Base-by-base conservation (phyloP, 64 coral and sea anemone species). In the Montipora sp. region DNA sequence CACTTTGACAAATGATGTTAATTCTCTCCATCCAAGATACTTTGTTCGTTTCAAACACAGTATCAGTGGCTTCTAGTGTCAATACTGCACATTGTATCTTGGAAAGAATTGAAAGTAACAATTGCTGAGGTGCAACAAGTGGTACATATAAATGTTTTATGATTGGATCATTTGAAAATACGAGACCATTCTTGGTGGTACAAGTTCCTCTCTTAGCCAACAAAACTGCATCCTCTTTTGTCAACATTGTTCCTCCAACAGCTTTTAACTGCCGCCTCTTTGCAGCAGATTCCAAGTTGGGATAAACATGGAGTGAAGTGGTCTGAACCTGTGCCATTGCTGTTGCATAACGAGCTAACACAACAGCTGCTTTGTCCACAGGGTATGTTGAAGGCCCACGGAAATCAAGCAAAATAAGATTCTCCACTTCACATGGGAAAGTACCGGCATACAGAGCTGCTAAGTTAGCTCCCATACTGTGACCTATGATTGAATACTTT, bases 381-480 rank as follows among this genome's bases (percentile, higher is more conserved):
- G 0, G 5, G 12, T 7, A 21, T 2, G 77, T 75, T 24, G 11
- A 1, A 1, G 75, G 75, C 8, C 75, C 91, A 77, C 59, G 19
- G 57, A 70, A 93, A 9, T 98, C 96, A 13, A 98, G 36, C 9
- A 93, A 68, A 71, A 98, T 90, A 2, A 93, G 21, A 45, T 89
- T 87, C 13, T 92, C 87, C 48, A 98, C 84, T 44, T 95, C 96
- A 66, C 69, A 0, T 10, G 96, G 96, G 58, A 98, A 98, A 47
- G 66, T 90, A 0, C 96, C 96, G 12, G 93, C 93, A 48, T 95
- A 98, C 18, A 93, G 59, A 3, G 89, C 47, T 50, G 80, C 90
- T 47, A 90, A 69, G 23, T 23, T 22, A 18, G 44, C 93, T 49
- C 86, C 73, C 93, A 98, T 90, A 69, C 96, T 95, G 81, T 98